Base-by-base conservation (phyloP, 64 coral and sea anemone species). In the Orbicella faveolata region DNA sequence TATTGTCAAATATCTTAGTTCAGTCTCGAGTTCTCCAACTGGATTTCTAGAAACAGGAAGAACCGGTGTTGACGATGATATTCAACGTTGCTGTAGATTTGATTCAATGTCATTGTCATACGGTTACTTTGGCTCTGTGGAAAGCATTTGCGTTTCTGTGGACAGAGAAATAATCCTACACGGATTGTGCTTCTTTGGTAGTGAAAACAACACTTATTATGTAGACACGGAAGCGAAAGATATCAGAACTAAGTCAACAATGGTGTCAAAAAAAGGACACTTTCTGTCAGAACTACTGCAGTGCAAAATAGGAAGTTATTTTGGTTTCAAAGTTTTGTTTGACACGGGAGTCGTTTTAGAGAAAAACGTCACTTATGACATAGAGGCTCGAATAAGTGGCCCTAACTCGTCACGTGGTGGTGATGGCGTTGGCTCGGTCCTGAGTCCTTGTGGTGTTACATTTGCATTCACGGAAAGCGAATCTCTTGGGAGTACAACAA, bases 21-120 rank as follows among this genome's bases (percentile, higher is more conserved):
- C 79, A 19, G 79, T 81, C 12, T 61, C 62, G 16, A 34, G 23
- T 81, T 64, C 12, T 63, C 79, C 79, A 3, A 26, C 36, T 0
- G 79, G 54, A 59, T 81, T 81, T n/a, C 79, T 55, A 63, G 79
- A 61, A 2, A 11, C 18, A 8, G 63, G 36, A 59, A 55, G 79
- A 11, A 36, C 79, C 3, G 57, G 55, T 35, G 61, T 63, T 55
- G 12, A 34, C 52, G 79, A 57, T 30, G 79, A 81, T 9, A 64
- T 81, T 81, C 26, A 81, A 19, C 30, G 57, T 19, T 81, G 79
- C 16, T 81, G 79, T 81, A 59, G 79, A 63, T 81, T 81, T 55
- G 79, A 30, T 10, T 61, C 35, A 62, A 57, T 17, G 62, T 53
- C 52, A 53, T 53, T 4, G 52, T 54, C 37, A 1, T 53, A 41